Percentiles rank a stretch among this genome's conserved stretches.
phyloP scores from a whole-genome alignment of 1,140 invertebrate genomes.

The Trichomalopsis sarcophagae region DNA sequence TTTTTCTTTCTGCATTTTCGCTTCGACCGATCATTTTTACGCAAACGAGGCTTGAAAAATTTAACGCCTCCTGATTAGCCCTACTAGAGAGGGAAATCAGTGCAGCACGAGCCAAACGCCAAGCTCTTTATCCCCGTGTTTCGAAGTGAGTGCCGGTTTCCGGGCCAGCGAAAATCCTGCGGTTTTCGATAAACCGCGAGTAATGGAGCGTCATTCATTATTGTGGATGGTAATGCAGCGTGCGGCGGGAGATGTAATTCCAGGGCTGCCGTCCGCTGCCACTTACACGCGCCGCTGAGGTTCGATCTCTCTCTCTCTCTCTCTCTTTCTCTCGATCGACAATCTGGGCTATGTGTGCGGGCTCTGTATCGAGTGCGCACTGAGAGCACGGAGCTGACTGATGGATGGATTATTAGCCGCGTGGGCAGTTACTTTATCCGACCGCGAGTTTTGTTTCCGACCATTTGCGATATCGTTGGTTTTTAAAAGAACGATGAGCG shows the following conservation, averaged over 20 bases:
- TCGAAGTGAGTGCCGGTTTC: constrained; percentile 40
- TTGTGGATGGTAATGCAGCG: constrained; percentile 63
- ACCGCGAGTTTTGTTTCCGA: background rate
- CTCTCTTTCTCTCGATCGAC: background rate
- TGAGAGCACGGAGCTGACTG: background rate
- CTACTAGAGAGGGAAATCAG: constrained; percentile 1
- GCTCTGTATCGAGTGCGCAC: too few species aligned
- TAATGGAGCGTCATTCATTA: constrained; percentile 70
- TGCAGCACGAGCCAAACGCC: background rate
- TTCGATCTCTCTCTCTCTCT: constrained; percentile 4
- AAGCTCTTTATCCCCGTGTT: background rate
- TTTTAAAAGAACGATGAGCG: too few species aligned
- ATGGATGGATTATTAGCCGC: background rate
- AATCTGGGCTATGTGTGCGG: too few species aligned
- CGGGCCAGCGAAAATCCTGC: constrained; percentile 62
- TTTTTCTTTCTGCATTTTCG: background rate
- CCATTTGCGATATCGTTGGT: too few species aligned
- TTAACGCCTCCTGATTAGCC: background rate
- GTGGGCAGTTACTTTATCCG: background rate
- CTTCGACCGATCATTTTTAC: background rate
- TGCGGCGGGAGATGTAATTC: constrained; percentile 14
- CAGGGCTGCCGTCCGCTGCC: background rate
- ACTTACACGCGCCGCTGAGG: background rate
- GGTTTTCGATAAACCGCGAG: constrained; percentile 69
- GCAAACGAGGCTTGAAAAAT: background rate